These are phyloP conservation scores for Drosophila bocki DNA, from an alignment of 1,140 invertebrate species.

Conservation along the genomic window DNA sequence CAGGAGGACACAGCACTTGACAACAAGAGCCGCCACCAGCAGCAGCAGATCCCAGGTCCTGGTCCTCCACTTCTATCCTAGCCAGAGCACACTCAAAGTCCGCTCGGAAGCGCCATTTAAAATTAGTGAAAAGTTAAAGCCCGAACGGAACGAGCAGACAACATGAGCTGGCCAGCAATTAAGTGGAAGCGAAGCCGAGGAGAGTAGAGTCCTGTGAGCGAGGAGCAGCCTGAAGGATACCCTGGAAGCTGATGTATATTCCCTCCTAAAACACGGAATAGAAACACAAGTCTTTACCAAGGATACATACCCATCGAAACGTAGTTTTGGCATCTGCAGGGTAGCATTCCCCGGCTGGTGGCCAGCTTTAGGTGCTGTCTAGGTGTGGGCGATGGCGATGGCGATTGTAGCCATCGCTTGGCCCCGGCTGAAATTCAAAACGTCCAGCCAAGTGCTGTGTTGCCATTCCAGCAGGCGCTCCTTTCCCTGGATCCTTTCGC, in stretches of 20 bases:
- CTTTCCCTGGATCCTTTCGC: neutral
- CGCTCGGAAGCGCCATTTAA: constrained; percentile 67
- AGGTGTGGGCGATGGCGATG: constrained; percentile 13
- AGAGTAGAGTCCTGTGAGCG: neutral
- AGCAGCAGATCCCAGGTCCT: neutral
- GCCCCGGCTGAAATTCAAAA: constrained; percentile 64
- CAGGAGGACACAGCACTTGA: constrained; percentile 54
- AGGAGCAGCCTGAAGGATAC: neutral
- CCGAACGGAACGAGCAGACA: constrained; percentile 38
- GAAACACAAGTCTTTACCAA: neutral
- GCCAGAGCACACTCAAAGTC: constrained; percentile 11
- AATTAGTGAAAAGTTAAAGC: constrained; percentile 79
- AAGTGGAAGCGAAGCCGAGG: constrained; percentile 40
- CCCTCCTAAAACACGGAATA: neutral
- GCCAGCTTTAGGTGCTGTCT: neutral
- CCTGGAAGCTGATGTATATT: neutral
- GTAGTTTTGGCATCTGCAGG: constrained; percentile 2
- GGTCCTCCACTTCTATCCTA: constrained; percentile 27
- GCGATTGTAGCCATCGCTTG: constrained; percentile 30
- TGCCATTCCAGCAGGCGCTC: constrained; percentile 26
- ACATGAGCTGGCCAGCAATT: constrained; percentile 70
- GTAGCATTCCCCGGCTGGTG: constrained; percentile 18
- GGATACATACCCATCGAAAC: neutral
- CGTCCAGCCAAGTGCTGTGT: constrained; percentile 56
- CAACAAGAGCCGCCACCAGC: constrained; percentile 41